Conservation (phyloP, 2,888 invertebrate genomes). For the Subacronicta megacephala region DNA sequence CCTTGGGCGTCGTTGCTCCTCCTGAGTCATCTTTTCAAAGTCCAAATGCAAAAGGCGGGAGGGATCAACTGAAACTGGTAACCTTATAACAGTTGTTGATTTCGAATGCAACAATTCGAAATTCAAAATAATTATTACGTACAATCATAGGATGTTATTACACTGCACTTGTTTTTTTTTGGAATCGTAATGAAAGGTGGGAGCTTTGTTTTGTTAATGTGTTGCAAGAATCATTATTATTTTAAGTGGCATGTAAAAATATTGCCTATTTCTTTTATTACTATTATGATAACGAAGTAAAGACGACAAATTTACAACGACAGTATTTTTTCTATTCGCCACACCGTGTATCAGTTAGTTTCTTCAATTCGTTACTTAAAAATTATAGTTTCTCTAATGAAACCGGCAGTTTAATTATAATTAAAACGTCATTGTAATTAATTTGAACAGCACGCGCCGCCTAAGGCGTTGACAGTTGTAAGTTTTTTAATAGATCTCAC, state of each 20-base stretch:
- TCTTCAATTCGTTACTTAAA: conserved; percentile 37
- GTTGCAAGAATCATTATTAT: conserved; percentile 67
- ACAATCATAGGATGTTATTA: conserved; percentile 74
- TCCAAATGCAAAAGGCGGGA: conserved; percentile 50
- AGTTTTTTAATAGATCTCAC: conserved; percentile 57
- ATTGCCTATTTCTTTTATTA: conserved; percentile 24
- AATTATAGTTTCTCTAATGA: conserved; percentile 71
- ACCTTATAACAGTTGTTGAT: conserved; percentile 79
- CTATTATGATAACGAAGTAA: conserved; percentile 19
- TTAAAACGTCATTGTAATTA: conserved; percentile 79
- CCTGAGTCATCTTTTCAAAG: conserved; percentile 62
- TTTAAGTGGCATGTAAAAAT: conserved; percentile 48
- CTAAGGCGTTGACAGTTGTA: conserved; percentile 73
- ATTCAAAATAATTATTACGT: conserved; percentile 73
- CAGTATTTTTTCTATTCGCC: conserved; percentile 42
- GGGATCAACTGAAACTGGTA: conserved; percentile 63
- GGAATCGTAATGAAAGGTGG: conserved; percentile 68
- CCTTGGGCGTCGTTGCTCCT: conserved; percentile 55
- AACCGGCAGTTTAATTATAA: conserved; percentile 77
- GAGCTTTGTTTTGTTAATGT: conserved; percentile 59
- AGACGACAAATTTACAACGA: conserved; percentile 24
- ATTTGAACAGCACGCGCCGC: conserved; percentile 73
- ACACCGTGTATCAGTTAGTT: conserved; percentile 30
- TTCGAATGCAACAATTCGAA: conserved; percentile 73
- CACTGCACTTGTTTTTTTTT: conserved; percentile 79